These are phyloP conservation scores for Saimiri boliviensis DNA, from an alignment of 2,113 vertebrate species.

Conservation along the genomic window DNA sequence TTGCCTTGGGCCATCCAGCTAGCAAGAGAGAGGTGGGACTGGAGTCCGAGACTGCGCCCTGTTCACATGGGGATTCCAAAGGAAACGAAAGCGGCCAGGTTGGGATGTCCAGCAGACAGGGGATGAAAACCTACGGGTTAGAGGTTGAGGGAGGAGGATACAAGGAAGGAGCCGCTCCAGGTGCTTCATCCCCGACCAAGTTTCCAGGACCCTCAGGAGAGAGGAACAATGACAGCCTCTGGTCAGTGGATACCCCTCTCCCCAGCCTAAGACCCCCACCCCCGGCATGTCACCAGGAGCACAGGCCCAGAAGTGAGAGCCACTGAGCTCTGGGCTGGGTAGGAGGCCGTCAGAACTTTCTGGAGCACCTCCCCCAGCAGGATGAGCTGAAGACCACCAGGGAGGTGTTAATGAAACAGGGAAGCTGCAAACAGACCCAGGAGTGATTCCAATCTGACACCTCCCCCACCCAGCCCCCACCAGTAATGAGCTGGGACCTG, in stretches of 20 bases:
- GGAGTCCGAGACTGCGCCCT: background rate
- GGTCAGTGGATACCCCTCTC: background rate
- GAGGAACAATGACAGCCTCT: background rate
- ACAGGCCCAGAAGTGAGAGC: background rate
- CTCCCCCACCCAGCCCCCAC: slow-evolving; percentile 62
- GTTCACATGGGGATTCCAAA: background rate
- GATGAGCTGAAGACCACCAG: slow-evolving; percentile 67
- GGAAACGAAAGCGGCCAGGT: background rate
- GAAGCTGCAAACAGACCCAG: slow-evolving; percentile 75
- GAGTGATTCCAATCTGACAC: slow-evolving; percentile 77
- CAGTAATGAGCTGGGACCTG: slow-evolving; percentile 77
- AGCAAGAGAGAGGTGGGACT: background rate
- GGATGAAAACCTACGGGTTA: background rate
- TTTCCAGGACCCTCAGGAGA: too few species aligned
- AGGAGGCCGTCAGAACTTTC: slow-evolving; percentile 60
- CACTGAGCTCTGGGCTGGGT: slow-evolving; percentile 19
- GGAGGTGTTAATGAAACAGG: slow-evolving; percentile 80
- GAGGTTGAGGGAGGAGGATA: background rate
- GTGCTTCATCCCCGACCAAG: background rate
- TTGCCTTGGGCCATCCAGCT: background rate
- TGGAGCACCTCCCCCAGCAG: slow-evolving; percentile 53
- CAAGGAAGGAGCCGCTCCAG: background rate
- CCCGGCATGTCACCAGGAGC: background rate
- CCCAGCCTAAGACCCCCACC: background rate
- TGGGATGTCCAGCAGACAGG: background rate